Evolutionary conservation across 1,140 invertebrate species (phyloP).

Genomic region (Oreohelix idahoensis): DNA sequence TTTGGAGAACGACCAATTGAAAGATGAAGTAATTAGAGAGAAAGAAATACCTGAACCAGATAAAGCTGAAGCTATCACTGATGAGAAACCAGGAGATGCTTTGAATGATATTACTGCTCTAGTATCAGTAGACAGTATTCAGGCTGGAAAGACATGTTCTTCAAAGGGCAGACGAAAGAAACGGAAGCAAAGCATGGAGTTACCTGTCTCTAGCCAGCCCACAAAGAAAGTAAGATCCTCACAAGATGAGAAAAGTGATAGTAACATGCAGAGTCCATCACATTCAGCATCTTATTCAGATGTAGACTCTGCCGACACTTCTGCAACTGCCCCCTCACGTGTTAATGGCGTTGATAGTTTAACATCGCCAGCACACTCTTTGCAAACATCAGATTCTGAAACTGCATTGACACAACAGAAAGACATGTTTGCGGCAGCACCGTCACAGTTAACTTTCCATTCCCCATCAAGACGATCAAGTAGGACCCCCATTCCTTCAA

Average conservation of each 20-base stretch:
- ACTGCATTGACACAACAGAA: not conserved
- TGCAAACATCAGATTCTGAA: not conserved
- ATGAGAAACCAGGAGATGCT: not conserved
- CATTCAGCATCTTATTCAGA: not conserved
- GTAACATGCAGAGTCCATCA: not conserved
- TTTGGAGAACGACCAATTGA: not conserved
- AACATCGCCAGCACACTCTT: not conserved
- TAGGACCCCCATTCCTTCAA: conserved; percentile 23
- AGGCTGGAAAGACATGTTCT: not conserved
- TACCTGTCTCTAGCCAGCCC: not conserved
- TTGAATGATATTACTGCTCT: not conserved
- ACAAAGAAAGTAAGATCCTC: not conserved
- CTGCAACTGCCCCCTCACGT: not conserved
- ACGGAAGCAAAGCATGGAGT: not conserved
- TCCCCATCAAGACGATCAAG: conserved; percentile 14
- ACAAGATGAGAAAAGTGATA: not conserved
- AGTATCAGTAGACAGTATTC: not conserved
- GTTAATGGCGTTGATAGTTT: not conserved
- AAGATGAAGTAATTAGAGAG: not conserved
- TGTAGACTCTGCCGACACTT: not conserved
- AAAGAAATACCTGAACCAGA: not conserved
- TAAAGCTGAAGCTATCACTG: not conserved
- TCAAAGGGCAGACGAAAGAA: not conserved
- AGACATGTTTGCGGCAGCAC: not conserved
- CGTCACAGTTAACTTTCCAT: not conserved